Conservation (phyloP, 2,113 vertebrate genomes). For the Zapus hudsonius region DNA sequence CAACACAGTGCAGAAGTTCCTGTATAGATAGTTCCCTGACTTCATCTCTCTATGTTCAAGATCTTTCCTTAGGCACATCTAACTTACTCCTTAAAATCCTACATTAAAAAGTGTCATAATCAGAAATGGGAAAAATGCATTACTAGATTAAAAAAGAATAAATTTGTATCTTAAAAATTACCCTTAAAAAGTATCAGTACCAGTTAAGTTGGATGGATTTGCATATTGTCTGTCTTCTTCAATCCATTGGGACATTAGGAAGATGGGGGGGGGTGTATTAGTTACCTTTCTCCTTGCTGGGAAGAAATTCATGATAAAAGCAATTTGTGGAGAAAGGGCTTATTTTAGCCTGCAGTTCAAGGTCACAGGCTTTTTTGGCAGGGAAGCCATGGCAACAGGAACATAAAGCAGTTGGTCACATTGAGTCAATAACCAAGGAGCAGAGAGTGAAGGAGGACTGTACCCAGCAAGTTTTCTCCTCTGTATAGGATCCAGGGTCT, state of each 20-base stretch:
- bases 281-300: too few species aligned
- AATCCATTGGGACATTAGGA: background rate
- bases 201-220: background rate
- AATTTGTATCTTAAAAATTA: background rate
- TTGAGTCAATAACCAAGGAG: too few species aligned
- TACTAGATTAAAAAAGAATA: background rate
- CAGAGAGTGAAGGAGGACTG: too few species aligned
- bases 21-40: background rate
- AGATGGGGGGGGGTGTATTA: background rate
- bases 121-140: background rate
- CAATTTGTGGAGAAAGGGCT: too few species aligned
- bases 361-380: too few species aligned
- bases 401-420: too few species aligned
- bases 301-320: too few species aligned
- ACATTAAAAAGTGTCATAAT: background rate
- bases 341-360: too few species aligned
- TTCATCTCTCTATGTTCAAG: too few species aligned
- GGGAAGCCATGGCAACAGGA: too few species aligned
- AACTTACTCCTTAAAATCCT: background rate
- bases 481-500: too few species aligned
- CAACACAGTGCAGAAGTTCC: background rate
- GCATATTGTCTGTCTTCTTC: background rate
- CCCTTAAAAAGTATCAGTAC: background rate
- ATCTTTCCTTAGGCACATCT: background rate
- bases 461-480: too few species aligned